Evolutionary conservation across 1,140 invertebrate genomes (phyloP).

Genomic region (Lasaia peninsularis): DNA sequence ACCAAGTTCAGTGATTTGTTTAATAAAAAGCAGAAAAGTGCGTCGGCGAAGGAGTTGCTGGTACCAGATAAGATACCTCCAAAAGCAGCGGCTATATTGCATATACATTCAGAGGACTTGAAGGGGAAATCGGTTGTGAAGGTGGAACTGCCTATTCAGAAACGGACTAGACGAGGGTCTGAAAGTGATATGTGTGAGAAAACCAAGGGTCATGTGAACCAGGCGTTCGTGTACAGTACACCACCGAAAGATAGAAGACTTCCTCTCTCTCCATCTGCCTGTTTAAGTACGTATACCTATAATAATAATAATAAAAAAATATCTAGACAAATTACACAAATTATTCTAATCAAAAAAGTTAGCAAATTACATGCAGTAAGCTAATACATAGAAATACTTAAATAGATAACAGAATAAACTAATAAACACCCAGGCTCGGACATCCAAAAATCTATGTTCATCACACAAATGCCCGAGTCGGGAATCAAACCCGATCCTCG

Average conservation of each 20-base stretch:
- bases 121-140: conserved; percentile 57
- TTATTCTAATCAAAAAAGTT: too few species aligned
- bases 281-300: conserved; percentile 59
- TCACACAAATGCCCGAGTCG: too few species aligned
- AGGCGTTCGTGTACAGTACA: conserved; percentile 69
- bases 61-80: conserved; percentile 76
- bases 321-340: too few species aligned
- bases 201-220: conserved; percentile 57
- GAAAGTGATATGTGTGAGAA: conserved; percentile 55
- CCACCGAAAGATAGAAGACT: conserved; percentile 65
- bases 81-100: conserved; percentile 78
- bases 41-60: conserved; percentile 51
- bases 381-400: too few species aligned
- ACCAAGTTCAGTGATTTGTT: conserved; percentile 71
- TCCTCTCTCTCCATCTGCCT: conserved; percentile 56
- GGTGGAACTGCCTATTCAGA: conserved; percentile 37
- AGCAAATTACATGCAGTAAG: too few species aligned
- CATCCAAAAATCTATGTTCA: too few species aligned
- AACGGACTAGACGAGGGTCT: conserved; percentile 50
- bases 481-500: too few species aligned
- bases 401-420: too few species aligned
- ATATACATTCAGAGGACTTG: conserved; percentile 72
- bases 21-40: conserved; percentile 62
- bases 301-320: too few species aligned
- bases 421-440: too few species aligned